phyloP scores from a whole-genome alignment of 2,797 vertebrate genomes.

The Falco columbarius region DNA sequence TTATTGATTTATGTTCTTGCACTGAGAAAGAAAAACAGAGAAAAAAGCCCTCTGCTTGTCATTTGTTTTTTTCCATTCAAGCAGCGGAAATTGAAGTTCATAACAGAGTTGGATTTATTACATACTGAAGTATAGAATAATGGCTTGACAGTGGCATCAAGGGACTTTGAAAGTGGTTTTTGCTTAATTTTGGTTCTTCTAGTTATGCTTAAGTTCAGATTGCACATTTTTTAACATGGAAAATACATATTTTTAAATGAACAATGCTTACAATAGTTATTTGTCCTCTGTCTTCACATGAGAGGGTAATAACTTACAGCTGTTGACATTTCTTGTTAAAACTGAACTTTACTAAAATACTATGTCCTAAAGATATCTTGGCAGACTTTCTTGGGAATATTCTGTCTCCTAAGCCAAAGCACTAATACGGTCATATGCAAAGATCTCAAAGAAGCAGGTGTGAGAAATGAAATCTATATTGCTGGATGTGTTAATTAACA shows the following conservation, averaged over 20 bases:
- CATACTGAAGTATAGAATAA: neutral
- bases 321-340: constrained; percentile 14
- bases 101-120: constrained; percentile 11
- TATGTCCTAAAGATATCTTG: neutral
- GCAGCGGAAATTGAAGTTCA: neutral
- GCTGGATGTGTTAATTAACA: neutral
- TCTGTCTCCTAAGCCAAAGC: neutral
- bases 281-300: neutral
- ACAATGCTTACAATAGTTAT: neutral
- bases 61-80: neutral
- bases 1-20: neutral
- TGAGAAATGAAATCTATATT: neutral
- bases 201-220: neutral
- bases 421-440: neutral
- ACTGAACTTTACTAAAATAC: neutral
- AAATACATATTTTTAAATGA: neutral
- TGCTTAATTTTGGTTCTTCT: neutral
- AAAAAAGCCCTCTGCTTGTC: neutral
- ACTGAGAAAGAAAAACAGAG: neutral
- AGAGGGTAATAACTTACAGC: neutral
- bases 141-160: neutral
- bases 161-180: neutral
- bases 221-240: neutral
- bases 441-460: neutral
- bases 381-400: neutral